These are phyloP conservation scores for Pomatorhinus ruficollis DNA, from an alignment of 2,113 vertebrate species.

Conservation along the genomic window DNA sequence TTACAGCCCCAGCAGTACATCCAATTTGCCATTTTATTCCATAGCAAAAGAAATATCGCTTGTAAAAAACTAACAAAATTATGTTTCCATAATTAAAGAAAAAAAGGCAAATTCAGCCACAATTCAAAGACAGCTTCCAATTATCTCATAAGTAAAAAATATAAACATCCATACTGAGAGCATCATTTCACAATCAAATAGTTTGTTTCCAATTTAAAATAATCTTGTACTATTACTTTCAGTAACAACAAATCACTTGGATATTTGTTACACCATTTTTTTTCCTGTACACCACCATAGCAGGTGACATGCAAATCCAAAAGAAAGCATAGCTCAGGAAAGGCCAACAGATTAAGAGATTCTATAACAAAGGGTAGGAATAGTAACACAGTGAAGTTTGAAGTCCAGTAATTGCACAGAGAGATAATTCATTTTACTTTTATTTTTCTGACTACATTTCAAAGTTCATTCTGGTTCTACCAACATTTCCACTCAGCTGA, in stretches of 20 bases:
- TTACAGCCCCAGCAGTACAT: neutral
- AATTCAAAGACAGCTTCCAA: neutral
- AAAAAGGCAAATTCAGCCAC: neutral
- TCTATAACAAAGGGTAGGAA: neutral
- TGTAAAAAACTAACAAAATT: neutral
- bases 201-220: neutral
- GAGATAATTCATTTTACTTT: neutral
- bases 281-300: neutral
- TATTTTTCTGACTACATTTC: neutral
- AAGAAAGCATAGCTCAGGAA: neutral
- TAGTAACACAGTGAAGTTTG: neutral
- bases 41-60: neutral
- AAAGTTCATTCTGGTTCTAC: neutral
- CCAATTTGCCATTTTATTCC: neutral
- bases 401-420: neutral
- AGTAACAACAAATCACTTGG: neutral
- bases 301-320: neutral
- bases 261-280: neutral
- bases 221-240: neutral
- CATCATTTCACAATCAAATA: neutral
- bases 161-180: neutral
- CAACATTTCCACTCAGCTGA: neutral
- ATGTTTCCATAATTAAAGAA: neutral
- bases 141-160: neutral
- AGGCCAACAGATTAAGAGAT: neutral